Evolutionary conservation across 2,888 invertebrate genomes (phyloP), one percentile per base, ranked within the genome.

Genomic region (Drosophila atroscutellata): DNA sequence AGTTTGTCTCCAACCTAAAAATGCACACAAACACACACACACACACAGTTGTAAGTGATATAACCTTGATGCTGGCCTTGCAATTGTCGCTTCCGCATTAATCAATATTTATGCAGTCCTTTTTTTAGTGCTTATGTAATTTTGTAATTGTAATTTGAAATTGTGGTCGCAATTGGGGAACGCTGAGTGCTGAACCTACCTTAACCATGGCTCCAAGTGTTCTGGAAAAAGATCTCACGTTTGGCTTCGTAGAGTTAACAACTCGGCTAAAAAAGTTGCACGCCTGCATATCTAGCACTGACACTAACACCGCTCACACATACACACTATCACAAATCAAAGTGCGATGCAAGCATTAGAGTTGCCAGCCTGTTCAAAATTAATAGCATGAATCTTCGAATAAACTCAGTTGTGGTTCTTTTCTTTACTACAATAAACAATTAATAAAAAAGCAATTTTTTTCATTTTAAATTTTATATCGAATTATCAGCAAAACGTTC

Each of bases 1-100:
- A 99, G 85, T 72, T 95, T 94, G 89, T 98, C 97, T 84, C 98
- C 98, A 92, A 96, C 96, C 98, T 98, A 54, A 28, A 83, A 79
- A 51, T 54, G 26, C 8, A 32, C 30, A 42, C 28, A 61, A 70
- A 24, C 20, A 77, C 36, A 42, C 20, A 73, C 56, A 73, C 56
- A 73, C 58, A 2, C 26, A 52, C 65, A 34, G 13, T 37, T 18
- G 20, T 8, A 55, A 6, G 5, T 47, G 58, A 47, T 60, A 47
- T 81, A 86, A 88, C 86, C 90, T 90, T 83, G 74, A 75, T 60
- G 51, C 24, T 79, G 70, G 42, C 51, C 56, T 59, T 81, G 72
- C 67, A 77, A 57, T 73, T 79, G 52, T 51, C 34, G 62, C 32
- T 70, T 64, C 61, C 52, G 57, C 30, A 18, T 55, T 52, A 84